Conservation (phyloP, 2,113 vertebrate species). For the Cynopterus brachyotis region DNA sequence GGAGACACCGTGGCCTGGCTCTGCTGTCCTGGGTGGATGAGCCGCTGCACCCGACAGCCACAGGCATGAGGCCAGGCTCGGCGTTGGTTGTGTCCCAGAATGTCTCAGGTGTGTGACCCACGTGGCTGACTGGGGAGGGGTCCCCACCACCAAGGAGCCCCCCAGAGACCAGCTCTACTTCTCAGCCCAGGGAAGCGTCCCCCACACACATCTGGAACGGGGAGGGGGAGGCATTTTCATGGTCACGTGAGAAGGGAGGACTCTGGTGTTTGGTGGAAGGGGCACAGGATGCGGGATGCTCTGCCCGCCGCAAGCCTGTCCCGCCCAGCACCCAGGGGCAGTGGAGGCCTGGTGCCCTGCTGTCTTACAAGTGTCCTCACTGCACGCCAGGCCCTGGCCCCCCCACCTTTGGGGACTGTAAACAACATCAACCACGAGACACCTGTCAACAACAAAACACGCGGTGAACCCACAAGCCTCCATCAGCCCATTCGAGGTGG, state of each 20-base stretch:
- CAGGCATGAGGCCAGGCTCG: background rate
- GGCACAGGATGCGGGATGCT: accelerated
- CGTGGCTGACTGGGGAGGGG: background rate
- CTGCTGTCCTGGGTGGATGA: background rate
- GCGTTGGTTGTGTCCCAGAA: background rate
- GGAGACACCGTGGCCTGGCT: background rate
- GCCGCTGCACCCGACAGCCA: accelerated
- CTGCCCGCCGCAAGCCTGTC: no score
- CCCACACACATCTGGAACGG: background rate
- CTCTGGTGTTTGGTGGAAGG: background rate
- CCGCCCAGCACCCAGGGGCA: accelerated
- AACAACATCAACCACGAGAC: no score
- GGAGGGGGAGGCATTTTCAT: no score
- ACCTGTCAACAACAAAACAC: no score
- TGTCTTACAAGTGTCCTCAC: background rate
- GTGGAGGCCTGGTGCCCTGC: accelerated
- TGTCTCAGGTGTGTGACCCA: accelerated
- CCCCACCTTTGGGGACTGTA: background rate
- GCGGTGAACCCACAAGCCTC: accelerated
- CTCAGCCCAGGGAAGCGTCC: background rate
- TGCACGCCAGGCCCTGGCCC: accelerated
- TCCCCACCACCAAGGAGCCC: background rate
- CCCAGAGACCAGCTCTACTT: background rate
- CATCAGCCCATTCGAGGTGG: accelerated
- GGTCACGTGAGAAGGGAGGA: background rate